Evolutionary conservation across 2,888 invertebrate species (phyloP).

Genomic region (Cyclophora punctaria): DNA sequence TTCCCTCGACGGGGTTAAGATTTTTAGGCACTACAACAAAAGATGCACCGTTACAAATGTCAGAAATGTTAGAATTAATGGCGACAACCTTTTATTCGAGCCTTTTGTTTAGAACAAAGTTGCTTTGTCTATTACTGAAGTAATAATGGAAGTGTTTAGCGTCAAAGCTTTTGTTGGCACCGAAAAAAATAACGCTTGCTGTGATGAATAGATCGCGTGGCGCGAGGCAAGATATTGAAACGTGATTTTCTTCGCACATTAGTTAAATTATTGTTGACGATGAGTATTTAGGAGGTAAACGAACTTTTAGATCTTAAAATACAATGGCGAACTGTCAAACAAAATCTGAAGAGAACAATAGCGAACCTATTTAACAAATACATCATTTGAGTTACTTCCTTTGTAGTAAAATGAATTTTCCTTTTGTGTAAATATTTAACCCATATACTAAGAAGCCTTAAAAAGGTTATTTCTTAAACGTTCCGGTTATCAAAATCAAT

Average conservation of each 20-base stretch:
- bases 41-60: conserved; percentile 65
- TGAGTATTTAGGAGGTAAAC: too few species aligned
- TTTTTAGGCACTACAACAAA: conserved; percentile 43
- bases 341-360: too few species aligned
- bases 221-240: conserved; percentile 53
- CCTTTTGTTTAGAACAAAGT: conserved; percentile 63
- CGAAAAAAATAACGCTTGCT: conserved; percentile 49
- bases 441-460: too few species aligned
- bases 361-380: too few species aligned
- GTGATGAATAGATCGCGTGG: conserved; percentile 64
- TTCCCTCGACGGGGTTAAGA: conserved; percentile 50
- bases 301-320: too few species aligned
- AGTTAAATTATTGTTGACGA: conserved; percentile 30
- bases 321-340: too few species aligned
- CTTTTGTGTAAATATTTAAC: too few species aligned
- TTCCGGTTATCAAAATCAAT: too few species aligned
- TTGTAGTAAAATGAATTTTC: too few species aligned
- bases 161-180: conserved; percentile 63
- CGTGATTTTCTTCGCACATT: conserved; percentile 60
- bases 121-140: conserved; percentile 65
- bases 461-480: too few species aligned
- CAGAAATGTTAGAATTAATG: conserved; percentile 68
- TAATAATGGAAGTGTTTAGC: conserved; percentile 72
- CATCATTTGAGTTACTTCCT: too few species aligned
- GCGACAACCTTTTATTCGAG: conserved; percentile 65